A percentile compares a stretch with the other conserved stretches of the same genome.
Evolutionary conservation across 2,888 invertebrate genomes (phyloP).

Genomic region (Coenonympha glycerion): DNA sequence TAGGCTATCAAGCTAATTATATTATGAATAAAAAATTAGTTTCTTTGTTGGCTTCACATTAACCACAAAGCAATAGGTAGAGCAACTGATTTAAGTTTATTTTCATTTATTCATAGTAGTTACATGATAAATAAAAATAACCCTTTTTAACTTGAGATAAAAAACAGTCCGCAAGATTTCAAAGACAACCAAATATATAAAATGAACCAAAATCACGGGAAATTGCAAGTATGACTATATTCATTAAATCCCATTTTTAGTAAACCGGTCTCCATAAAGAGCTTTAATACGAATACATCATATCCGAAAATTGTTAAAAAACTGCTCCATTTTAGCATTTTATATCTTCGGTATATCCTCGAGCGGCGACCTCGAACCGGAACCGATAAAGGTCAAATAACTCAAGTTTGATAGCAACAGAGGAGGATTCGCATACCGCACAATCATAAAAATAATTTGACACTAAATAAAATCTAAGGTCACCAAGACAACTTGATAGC

Average conservation of each 20-base stretch:
- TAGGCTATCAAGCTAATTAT: no score
- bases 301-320: conserved; percentile 17
- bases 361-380: conserved; percentile 30
- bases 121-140: no score
- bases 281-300: conserved; percentile 7
- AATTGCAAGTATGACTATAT: conserved; percentile 2
- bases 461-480: conserved; percentile 10
- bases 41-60: no score
- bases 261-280: conserved; percentile 14
- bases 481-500: conserved; percentile 1
- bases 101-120: no score
- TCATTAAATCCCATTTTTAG: conserved; percentile 4
- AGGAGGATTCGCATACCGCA: conserved; percentile 19
- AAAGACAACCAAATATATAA: no score
- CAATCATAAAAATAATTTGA: conserved; percentile 15
- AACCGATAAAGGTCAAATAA: conserved; percentile 28
- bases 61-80: no score
- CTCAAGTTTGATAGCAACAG: conserved; percentile 18
- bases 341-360: conserved; percentile 27
- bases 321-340: conserved; percentile 28
- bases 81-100: no score
- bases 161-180: no score
- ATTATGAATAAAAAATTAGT: no score
- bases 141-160: no score
- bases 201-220: no score